Evolutionary conservation across 2,113 vertebrate genomes (phyloP), one percentile per base, ranked within the genome.

Genomic region (Dryoscopus gambensis): DNA sequence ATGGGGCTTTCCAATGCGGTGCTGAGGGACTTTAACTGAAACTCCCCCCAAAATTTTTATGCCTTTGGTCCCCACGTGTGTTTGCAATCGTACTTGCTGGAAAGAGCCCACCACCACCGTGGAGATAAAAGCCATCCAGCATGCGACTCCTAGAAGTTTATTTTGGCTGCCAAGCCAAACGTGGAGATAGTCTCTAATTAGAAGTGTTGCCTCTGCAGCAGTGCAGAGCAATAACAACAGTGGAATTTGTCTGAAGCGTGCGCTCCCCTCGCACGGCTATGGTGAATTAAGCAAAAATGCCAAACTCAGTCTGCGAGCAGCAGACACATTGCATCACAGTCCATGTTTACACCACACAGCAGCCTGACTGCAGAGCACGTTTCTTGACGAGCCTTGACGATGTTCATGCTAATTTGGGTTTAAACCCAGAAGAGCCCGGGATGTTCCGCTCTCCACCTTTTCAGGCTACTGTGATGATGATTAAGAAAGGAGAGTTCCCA

Each of bases 141-240:
- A 16, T 11, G n/a, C 11, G 11, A 18, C 76, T 86, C 86, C 83
- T 90, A 49, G 35, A 70, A 91, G 77, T 64, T 87, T 71, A 52
- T 86, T 96, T 94, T 96, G 95, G 75, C 93, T 93, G 88, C 93
- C 88, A 88, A 95, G 60, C 68, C 71, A 19, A 95, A 94, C 46
- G 52, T 78, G 80, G 47, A 78, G 88, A 82, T 90, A 78, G 68
- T 81, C 68, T 75, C 89, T 90, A 90, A 90, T 89, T 93, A 75
- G 92, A 64, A 95, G 83, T 39, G 64, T 6, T 94, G 92, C 79
- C 71, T 95, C 76, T 90, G 79, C 75, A 71, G 55, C 64, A 60
- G 79, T 15, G 85, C 95, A 65, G 87, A 91, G 92, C 88, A 92
- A 5, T 49, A 90, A 86, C 88, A 84, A 3, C 62, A 71, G 67